Percentiles rank a stretch among this genome's conserved stretches.
These are phyloP conservation scores for Drosophila burlai DNA, from an alignment of 1,140 invertebrate species.

Conservation along the genomic window DNA sequence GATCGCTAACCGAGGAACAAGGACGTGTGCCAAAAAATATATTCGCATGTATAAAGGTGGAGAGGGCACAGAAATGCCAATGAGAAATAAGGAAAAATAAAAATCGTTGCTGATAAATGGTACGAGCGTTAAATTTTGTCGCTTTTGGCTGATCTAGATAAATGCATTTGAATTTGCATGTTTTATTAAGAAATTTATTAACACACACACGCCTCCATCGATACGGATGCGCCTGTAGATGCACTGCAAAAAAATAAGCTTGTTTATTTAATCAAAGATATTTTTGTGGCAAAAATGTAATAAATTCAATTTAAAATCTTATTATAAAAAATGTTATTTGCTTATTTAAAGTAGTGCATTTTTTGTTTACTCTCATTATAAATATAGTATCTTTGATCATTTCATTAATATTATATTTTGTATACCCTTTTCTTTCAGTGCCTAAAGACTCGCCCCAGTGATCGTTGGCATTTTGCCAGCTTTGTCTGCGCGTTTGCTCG, in stretches of 20 bases:
- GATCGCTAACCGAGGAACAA: slow-evolving; percentile 16
- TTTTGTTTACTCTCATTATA: neutral
- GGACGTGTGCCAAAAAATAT: slow-evolving; percentile 73
- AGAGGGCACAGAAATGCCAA: slow-evolving; percentile 34
- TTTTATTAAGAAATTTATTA: slow-evolving; percentile 84
- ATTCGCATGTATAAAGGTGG: slow-evolving; percentile 14
- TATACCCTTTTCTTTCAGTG: slow-evolving; percentile 2
- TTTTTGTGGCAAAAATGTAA: neutral
- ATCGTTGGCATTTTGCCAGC: slow-evolving; percentile 36
- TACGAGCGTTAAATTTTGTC: slow-evolving; percentile 79
- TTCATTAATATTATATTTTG: neutral
- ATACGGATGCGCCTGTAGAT: slow-evolving; percentile 28
- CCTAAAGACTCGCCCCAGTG: neutral
- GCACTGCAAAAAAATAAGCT: neutral
- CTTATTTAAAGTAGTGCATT: too few species aligned
- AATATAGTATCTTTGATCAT: too few species aligned
- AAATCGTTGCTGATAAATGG: slow-evolving; percentile 73
- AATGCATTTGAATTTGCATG: slow-evolving; percentile 83
- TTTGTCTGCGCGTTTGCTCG: slow-evolving; percentile 35
- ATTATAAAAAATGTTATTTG: neutral
- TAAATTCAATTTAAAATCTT: too few species aligned
- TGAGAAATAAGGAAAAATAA: slow-evolving; percentile 28
- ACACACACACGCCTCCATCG: slow-evolving; percentile 50
- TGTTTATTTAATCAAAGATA: neutral
- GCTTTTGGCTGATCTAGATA: slow-evolving; percentile 82